These are phyloP conservation scores for Dicranocentrus wangi DNA, from an alignment of 2,888 invertebrate genomes.

Conservation along the genomic window DNA sequence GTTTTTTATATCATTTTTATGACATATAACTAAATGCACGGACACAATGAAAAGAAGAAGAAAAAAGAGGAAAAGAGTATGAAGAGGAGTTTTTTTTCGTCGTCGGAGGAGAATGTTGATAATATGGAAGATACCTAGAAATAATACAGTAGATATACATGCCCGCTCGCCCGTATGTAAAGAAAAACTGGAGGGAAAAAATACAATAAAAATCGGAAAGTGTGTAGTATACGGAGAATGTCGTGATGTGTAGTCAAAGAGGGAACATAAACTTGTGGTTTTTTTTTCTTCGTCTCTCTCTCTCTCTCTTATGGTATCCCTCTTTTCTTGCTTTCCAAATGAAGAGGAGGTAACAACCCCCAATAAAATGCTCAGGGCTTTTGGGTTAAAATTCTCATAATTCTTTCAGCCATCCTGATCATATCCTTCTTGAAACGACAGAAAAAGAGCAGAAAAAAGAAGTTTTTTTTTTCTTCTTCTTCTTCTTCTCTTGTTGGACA, in stretches of 20 bases:
- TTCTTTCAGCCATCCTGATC: constrained; percentile 51
- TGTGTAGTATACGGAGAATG: constrained; percentile 2
- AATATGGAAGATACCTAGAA: too few species aligned
- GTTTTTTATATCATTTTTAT: constrained; percentile 1
- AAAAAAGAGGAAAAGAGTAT: not conserved
- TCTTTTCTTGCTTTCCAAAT: not conserved
- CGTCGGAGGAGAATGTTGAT: not conserved
- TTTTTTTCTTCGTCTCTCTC: constrained; percentile 12
- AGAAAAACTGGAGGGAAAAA: not conserved
- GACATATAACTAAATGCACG: too few species aligned
- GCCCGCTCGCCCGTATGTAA: not conserved
- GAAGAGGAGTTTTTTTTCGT: not conserved
- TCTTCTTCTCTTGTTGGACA: too few species aligned
- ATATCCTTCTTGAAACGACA: not conserved
- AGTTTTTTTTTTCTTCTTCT: too few species aligned
- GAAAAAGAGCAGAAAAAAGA: constrained; percentile 5
- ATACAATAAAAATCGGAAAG: constrained; percentile 53
- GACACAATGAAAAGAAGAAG: not conserved
- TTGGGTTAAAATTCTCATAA: constrained; percentile 67
- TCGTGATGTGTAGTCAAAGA: constrained; percentile 18
- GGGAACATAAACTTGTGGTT: constrained; percentile 37
- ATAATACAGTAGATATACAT: not conserved
- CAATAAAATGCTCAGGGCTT: constrained; percentile 56
- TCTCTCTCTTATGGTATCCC: too few species aligned
- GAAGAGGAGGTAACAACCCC: constrained; percentile 64